Base-by-base conservation (phyloP, 2,888 invertebrate species). In the Elmis aenea region DNA sequence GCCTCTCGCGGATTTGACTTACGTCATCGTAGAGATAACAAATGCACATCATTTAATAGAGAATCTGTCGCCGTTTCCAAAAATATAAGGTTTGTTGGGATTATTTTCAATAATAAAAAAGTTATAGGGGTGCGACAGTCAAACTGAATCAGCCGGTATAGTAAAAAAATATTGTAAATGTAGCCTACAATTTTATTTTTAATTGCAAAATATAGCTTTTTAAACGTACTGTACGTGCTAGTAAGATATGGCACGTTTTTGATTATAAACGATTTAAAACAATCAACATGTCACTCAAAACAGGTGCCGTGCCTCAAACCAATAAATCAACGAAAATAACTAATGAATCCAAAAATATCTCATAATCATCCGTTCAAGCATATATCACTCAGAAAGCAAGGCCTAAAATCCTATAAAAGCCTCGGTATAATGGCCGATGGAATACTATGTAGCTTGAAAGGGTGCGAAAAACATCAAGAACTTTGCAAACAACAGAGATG, bases 311-410 rank as follows among this genome's bases (percentile, higher is more conserved):
- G 57, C 55, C 55, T 54, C 51, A 51, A 50, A 47, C 49, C 45
- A 44, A 55, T 62, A 62, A 61, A 62, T 62, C 58, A 59, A 51
- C 56, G 57, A 52, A 55, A 51, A 53, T 55, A 59, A 57, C 58
- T 60, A 60, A 61, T 59, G 59, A 61, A 57, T 57, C 59, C 53
- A 52, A 58, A 57, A 59, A 58, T 56, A 56, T 51, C 51, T 52
- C 41, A 51, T 52, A 52, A 47, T 50, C 54, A 47, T 54, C 50
- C 48, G 38, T 46, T 52, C 44, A 40, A 50, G 45, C 51, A 34
- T 42, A 42, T 42, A 42, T 42, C 42, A 42, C 30, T 38, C 38
- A 38, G 38, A 36, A 52, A 45, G 48, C 50, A 51, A 50, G 38
- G 42, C 49, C 51, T 47, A 52, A 54, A 57, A 50, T 47, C 51